These are phyloP conservation scores for honey bee (Apis mellifera) DNA, from an alignment of 1,140 invertebrate genomes.

Conservation along the genomic window Amel_HAv3.1 CM009936.2:2662001-2662500, in stretches of 20 bases:
- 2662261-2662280: not conserved
- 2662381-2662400: too few relatives aligned
- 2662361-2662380: too few relatives aligned
- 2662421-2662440: too few relatives aligned
- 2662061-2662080: constrained; percentile 24
- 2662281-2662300: not conserved
- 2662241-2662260: not conserved
- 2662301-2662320: not conserved
- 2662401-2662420: too few relatives aligned
- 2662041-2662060: constrained; percentile 25
- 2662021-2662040: constrained; percentile 15
- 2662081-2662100: constrained; percentile 34
- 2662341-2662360: too few relatives aligned
- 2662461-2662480: too few relatives aligned
- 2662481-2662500: too few relatives aligned
- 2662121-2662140: not conserved
- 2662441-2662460: too few relatives aligned
- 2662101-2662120: too few relatives aligned
- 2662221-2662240: too few relatives aligned
- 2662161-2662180: not conserved
- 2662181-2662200: not conserved
- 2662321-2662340: not conserved
- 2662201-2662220: not conserved
- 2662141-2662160: constrained; percentile 9
- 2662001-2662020: constrained; percentile 21